Conservation (phyloP, 2,797 vertebrate species). For the Choloepus didactylus region DNA sequence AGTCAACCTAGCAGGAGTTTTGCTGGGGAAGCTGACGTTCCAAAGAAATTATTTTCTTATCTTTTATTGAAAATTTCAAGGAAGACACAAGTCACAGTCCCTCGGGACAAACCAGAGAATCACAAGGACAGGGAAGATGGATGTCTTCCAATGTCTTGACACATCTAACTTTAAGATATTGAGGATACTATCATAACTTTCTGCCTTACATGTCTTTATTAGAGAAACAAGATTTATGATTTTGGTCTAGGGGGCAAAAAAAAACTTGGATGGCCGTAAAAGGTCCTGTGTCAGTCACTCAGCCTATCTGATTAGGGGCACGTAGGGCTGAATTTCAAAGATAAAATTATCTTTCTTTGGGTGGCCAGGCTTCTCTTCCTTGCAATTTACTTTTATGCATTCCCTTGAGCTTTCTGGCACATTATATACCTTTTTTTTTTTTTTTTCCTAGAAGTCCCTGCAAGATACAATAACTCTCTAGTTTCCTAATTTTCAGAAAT, state of each 20-base stretch:
- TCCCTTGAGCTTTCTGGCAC: constrained; percentile 76
- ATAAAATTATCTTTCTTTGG: constrained; percentile 78
- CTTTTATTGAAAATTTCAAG: constrained; percentile 88
- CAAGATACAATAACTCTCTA: constrained; percentile 70
- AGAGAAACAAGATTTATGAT: constrained; percentile 88
- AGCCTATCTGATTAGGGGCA: constrained; percentile 61
- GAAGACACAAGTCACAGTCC: constrained; percentile 86
- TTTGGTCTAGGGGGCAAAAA: constrained; percentile 79
- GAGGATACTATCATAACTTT: constrained; percentile 93
- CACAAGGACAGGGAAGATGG: constrained; percentile 93
- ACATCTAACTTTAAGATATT: constrained; percentile 88
- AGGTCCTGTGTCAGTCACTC: constrained; percentile 39
- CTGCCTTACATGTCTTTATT: constrained; percentile 89
- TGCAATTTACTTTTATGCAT: constrained; percentile 76
- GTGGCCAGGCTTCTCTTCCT: constrained; percentile 68
- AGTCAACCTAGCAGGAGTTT: constrained; percentile 75
- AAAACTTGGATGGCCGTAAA: constrained; percentile 25
- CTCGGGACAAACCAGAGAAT: constrained; percentile 77
- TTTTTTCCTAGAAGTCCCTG: constrained; percentile 67
- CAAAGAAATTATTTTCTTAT: constrained; percentile 86
- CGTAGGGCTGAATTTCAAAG: constrained; percentile 76
- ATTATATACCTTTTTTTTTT: constrained; percentile 36
- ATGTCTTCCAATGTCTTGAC: constrained; percentile 90
- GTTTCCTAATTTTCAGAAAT: constrained; percentile 70
- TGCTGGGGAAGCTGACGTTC: constrained; percentile 66